Evolutionary conservation across 2,888 invertebrate genomes (phyloP), one percentile per base, ranked within the genome.

Genomic region (Hyles lineata): DNA sequence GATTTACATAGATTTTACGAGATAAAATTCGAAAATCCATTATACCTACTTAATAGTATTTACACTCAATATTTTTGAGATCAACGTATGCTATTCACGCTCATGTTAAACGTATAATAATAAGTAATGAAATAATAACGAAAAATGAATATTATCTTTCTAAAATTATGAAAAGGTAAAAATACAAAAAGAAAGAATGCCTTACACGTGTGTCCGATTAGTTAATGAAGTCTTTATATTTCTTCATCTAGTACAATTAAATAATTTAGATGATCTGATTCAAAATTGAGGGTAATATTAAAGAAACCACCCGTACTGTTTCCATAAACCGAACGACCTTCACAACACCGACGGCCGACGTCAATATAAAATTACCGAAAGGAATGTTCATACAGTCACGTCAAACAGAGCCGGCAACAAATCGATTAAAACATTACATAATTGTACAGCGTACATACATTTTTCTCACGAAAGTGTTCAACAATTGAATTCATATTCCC

Each of bases 401-500:
- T 67, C 67, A 67, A 67, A 63, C 62, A 62, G 35, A 63, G 72
- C 58, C 72, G 72, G 67, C 72, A 58, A 58, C 67, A 72, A 72
- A 72, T 72, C 72, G 58, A 72, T 72, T 72, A 67, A 72, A 72
- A 72, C 63, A 72, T 72, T 72, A 72, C 35, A 58, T 67, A 58
- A 72, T 71, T 23, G 25, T 72, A 72, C 63, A 58, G 63, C 72
- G 72, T 67, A 63, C 67, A 63, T 72, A 58, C 72, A 67, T 72
- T 62, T 71, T 71, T 72, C 72, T 72, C 72, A 72, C 72, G 72
- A 72, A 67, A 58, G 58, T 72, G 43, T 55, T 60, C 69, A 61
- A 69, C 72, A 69, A 72, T 70, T 58, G 69, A 75, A 80, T 90
- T 43, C 15, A 43, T 43, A 43, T 43, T 91, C 89, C 89, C 90